Evolutionary conservation across 2,888 invertebrate genomes (phyloP).

Genomic region (Hypsopygia costalis): DNA sequence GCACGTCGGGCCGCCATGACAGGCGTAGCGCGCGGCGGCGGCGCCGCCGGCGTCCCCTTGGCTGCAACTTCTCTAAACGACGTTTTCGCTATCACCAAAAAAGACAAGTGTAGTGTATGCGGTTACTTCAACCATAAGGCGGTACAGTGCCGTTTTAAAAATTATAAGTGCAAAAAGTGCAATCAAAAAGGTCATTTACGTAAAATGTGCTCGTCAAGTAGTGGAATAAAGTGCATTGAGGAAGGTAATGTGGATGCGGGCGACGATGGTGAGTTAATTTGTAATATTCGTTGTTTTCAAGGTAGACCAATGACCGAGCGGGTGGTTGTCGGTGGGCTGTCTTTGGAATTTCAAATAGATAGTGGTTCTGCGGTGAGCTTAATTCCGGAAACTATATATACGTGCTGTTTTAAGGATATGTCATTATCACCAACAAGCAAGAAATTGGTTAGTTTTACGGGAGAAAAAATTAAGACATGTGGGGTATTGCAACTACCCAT

Average conservation of each 20-base stretch:
- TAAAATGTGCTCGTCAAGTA: conserved; percentile 13
- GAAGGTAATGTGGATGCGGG: background rate
- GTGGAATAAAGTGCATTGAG: background rate
- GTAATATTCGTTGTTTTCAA: background rate
- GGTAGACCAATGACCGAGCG: background rate
- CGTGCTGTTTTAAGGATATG: no score
- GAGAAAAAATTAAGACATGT: no score
- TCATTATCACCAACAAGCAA: no score
- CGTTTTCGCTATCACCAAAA: conserved; percentile 16
- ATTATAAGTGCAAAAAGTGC: conserved; percentile 19
- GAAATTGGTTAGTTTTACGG: no score
- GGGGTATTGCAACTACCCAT: no score
- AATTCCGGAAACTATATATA: no score
- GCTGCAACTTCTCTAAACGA: background rate
- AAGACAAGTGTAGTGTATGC: conserved; percentile 23
- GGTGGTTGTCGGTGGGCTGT: background rate
- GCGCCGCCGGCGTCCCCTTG: conserved; percentile 1
- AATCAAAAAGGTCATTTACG: conserved; percentile 16
- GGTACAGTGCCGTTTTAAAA: conserved; percentile 17
- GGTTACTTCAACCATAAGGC: conserved; percentile 19
- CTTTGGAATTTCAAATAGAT: no score
- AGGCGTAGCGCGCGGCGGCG: conserved; percentile 13
- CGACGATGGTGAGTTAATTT: background rate
- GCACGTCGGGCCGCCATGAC: conserved; percentile 17
- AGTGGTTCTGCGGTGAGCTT: no score